A percentile compares a stretch with the other conserved stretches of the same genome.
phyloP scores from a whole-genome alignment of 2,888 invertebrate species.

The Rhyacophila evoluta region DNA sequence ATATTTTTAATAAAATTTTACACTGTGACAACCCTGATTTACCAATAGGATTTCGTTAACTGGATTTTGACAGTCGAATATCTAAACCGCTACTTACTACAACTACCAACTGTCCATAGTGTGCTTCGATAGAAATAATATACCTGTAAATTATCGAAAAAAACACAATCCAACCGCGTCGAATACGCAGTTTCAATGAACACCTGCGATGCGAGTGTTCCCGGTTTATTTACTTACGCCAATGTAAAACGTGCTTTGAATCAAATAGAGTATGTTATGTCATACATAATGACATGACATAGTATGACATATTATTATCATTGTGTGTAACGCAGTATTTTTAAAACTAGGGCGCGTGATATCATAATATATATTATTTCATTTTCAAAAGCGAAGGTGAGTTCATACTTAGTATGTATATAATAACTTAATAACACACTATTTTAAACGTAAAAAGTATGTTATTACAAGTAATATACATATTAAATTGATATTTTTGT shows the following conservation, averaged over 20 bases:
- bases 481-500: too few relatives aligned
- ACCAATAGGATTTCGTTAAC: conserved; percentile 7
- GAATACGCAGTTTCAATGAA: background rate
- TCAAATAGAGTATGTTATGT: background rate
- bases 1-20: too few relatives aligned
- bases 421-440: too few relatives aligned
- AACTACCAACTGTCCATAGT: background rate
- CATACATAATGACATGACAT: conserved; percentile 5
- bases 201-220: background rate
- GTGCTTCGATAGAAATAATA: background rate
- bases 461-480: too few relatives aligned
- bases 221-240: background rate
- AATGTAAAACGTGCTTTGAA: background rate
- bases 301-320: background rate
- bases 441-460: too few relatives aligned
- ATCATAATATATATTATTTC: background rate
- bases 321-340: background rate
- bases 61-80: conserved; percentile 18
- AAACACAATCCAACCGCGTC: background rate
- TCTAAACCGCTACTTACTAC: background rate
- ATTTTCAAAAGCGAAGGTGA: too few relatives aligned
- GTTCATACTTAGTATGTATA: too few relatives aligned
- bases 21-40: background rate
- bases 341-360: conserved; percentile 22
- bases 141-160: background rate